Evolutionary conservation across 2,113 vertebrate genomes (phyloP), one percentile per base, ranked within the genome.

Genomic region (Clarias batrachus): DNA sequence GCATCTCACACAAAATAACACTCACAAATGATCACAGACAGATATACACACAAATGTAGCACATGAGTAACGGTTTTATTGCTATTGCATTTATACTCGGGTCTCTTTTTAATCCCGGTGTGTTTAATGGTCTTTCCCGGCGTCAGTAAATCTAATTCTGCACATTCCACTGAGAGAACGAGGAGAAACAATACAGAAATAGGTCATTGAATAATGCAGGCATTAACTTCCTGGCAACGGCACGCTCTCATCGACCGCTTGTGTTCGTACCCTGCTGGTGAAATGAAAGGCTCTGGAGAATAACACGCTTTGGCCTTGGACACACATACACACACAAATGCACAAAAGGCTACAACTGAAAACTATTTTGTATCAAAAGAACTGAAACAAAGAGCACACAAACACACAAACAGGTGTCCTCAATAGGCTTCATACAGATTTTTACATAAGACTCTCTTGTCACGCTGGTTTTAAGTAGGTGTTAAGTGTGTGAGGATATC

Each of bases 231-330:
- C 85, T 68, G 60, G 68, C 60, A 88, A 88, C 73, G 68, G 82
- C n/a, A 82, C 4, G 12, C 37, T 59, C 81, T 88, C 59, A 90
- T 86, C 81, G 81, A 88, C 84, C 89, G 76, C 27, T 73, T 80
- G 76, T 81, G 78, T 83, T 83, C 65, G 57, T 76, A 30, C 60
- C 78, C 82, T 70, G 77, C 68, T 78, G 87, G 82, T 84, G 87
- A 85, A 83, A 88, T 84, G 73, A 90, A 90, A 88, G 78, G 60
- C 87, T 82, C 81, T 0, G 68, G 85, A 88, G 89, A 88, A 88
- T 88, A 90, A 84, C 87, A 68, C 84, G 77, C 81, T 84, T n/a
- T 90, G 82, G 87, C 87, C 87, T 90, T 90, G 82, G 89, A 88
- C 78, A 77, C 16, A 16, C 62, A 87, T 70, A 74, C 74, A 16